phyloP scores from a whole-genome alignment of 1,140 invertebrate genomes.

The Drosophila micromelanica region DNA sequence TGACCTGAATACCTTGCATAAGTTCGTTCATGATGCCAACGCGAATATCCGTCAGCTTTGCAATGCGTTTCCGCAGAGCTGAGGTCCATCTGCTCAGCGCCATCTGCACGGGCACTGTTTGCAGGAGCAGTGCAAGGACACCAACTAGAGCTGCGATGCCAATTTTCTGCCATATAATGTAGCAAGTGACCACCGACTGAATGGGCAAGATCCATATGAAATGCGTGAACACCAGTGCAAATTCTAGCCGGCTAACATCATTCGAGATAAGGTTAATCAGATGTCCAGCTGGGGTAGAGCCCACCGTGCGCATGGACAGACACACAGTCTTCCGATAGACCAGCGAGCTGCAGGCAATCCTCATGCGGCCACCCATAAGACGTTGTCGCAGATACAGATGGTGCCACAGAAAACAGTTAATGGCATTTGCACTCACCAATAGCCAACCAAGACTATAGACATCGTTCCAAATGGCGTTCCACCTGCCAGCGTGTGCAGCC shows the following conservation, averaged over 20 bases:
- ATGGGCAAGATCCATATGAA: constrained; percentile 89
- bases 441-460: constrained; percentile 63
- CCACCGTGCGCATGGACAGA: constrained; percentile 88
- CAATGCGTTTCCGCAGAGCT: constrained; percentile 85
- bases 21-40: constrained; percentile 93
- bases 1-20: constrained; percentile 89
- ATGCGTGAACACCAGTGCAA: constrained; percentile 87
- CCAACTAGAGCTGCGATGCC: constrained; percentile 89
- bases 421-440: constrained; percentile 68
- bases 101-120: constrained; percentile 89
- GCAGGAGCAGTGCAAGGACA: constrained; percentile 86
- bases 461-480: constrained; percentile 58
- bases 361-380: constrained; percentile 85
- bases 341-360: constrained; percentile 87
- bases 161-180: constrained; percentile 89
- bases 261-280: constrained; percentile 94
- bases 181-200: constrained; percentile 86
- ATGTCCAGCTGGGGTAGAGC: constrained; percentile 90
- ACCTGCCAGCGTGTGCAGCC: not conserved
- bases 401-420: constrained; percentile 81
- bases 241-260: constrained; percentile 89
- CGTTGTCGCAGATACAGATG: constrained; percentile 81
- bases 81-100: constrained; percentile 86
- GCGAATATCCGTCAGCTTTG: constrained; percentile 88
- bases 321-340: constrained; percentile 87